Conservation (phyloP, 2,888 invertebrate genomes). For the Mythimna vitellina region DNA sequence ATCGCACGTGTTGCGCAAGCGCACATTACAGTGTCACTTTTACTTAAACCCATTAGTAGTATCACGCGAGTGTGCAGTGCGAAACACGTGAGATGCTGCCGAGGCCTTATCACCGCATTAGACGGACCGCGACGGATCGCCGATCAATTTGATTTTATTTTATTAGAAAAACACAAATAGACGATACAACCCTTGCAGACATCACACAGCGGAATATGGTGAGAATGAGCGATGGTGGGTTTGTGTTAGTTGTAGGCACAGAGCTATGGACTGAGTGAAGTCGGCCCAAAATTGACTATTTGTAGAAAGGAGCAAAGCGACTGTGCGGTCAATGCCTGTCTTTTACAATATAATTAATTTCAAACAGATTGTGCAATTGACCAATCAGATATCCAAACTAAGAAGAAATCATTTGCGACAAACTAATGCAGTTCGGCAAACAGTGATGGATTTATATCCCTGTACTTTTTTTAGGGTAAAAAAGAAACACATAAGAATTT, state of each 20-base stretch:
- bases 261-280: not conserved
- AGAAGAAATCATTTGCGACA: too few relatives aligned
- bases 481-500: not conserved
- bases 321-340: not conserved
- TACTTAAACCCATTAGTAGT: slow-evolving; percentile 36
- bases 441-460: too few relatives aligned
- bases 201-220: slow-evolving; percentile 39
- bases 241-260: slow-evolving; percentile 1
- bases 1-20: slow-evolving; percentile 38
- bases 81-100: slow-evolving; percentile 41
- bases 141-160: slow-evolving; percentile 35
- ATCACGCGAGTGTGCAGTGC: slow-evolving; percentile 38
- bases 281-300: not conserved
- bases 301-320: slow-evolving; percentile 1
- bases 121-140: slow-evolving; percentile 41
- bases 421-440: too few relatives aligned
- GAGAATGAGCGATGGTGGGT: slow-evolving; percentile 37
- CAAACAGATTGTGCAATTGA: not conserved
- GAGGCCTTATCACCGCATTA: slow-evolving; percentile 42
- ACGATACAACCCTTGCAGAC: slow-evolving; percentile 44
- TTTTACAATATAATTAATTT: not conserved
- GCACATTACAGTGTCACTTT: slow-evolving; percentile 41
- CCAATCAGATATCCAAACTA: too few relatives aligned
- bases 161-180: slow-evolving; percentile 35
- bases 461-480: too few relatives aligned